Evolutionary conservation across 2,797 vertebrate genomes (phyloP).

Genomic region (Platalea minor): DNA sequence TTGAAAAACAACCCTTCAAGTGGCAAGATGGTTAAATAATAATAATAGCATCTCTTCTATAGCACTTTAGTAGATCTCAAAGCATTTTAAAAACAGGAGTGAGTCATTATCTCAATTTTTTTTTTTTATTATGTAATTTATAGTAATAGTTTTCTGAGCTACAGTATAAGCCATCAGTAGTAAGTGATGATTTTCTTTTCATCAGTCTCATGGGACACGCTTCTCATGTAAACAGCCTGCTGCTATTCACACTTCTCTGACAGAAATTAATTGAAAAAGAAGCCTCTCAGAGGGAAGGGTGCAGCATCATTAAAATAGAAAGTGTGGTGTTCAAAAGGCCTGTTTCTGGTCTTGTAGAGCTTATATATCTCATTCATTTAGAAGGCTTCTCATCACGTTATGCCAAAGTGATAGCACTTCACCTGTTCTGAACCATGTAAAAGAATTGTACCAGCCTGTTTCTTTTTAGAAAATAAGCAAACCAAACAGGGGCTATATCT

Average conservation of each 20-base stretch:
- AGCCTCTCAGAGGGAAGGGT: slow-evolving; percentile 10
- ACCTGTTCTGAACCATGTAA: background rate
- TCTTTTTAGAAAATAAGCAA: background rate
- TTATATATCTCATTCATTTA: background rate
- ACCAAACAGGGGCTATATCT: background rate
- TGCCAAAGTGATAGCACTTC: background rate
- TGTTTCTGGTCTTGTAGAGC: background rate
- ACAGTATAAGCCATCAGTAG: slow-evolving; percentile 38
- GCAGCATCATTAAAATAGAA: slow-evolving; percentile 27
- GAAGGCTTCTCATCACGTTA: background rate
- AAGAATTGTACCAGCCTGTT: background rate
- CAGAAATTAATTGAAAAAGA: slow-evolving; percentile 48
- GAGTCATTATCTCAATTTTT: background rate
- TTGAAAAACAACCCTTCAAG: background rate
- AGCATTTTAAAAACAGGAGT: slow-evolving; percentile 22
- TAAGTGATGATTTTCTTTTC: slow-evolving; percentile 46
- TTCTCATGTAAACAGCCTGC: slow-evolving; percentile 46
- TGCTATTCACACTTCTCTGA: slow-evolving; percentile 21
- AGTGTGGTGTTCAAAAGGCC: background rate
- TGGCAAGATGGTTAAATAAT: background rate
- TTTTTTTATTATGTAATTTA: slow-evolving; percentile 26
- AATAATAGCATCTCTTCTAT: background rate
- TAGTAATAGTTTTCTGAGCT: slow-evolving; percentile 49
- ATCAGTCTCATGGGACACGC: slow-evolving; percentile 9
- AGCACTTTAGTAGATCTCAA: slow-evolving; percentile 7